Conservation (phyloP, 2,888 invertebrate species). For the Yponomeuta malinellus region DNA sequence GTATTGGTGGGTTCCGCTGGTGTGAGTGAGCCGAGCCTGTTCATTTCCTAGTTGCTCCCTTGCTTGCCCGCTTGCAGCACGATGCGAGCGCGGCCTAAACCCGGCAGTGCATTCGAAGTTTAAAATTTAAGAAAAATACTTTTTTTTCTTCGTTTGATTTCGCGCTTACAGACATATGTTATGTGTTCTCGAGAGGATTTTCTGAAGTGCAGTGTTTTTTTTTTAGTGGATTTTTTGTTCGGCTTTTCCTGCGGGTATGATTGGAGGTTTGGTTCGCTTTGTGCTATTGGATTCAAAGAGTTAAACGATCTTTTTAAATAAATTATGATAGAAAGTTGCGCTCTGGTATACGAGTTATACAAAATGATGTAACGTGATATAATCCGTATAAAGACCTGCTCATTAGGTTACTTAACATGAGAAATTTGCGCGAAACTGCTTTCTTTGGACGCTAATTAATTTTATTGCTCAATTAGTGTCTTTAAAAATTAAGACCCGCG, state of each 20-base stretch:
- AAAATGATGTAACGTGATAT: conserved; percentile 31
- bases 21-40: conserved; percentile 53
- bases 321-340: not conserved
- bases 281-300: conserved; percentile 20
- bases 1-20: conserved; percentile 31
- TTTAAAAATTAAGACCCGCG: not conserved
- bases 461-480: conserved; percentile 26
- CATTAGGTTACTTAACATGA: conserved; percentile 26
- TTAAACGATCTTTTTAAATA: not conserved
- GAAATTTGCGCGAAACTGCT: conserved; percentile 25
- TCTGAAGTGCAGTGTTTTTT: conserved; percentile 8
- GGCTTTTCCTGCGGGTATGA: conserved; percentile 17
- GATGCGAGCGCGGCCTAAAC: conserved; percentile 67
- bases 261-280: conserved; percentile 18
- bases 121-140: conserved; percentile 28
- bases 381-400: conserved; percentile 17
- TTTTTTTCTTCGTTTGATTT: no score
- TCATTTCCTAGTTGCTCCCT: conserved; percentile 72
- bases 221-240: not conserved
- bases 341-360: conserved; percentile 5
- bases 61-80: conserved; percentile 70
- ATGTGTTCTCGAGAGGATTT: conserved; percentile 6
- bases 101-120: conserved; percentile 50
- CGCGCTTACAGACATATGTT: not conserved
- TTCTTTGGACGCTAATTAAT: conserved; percentile 27